These are phyloP conservation scores for Lasiurus cinereus DNA, from an alignment of 2,113 vertebrate genomes.

Conservation along the genomic window DNA sequence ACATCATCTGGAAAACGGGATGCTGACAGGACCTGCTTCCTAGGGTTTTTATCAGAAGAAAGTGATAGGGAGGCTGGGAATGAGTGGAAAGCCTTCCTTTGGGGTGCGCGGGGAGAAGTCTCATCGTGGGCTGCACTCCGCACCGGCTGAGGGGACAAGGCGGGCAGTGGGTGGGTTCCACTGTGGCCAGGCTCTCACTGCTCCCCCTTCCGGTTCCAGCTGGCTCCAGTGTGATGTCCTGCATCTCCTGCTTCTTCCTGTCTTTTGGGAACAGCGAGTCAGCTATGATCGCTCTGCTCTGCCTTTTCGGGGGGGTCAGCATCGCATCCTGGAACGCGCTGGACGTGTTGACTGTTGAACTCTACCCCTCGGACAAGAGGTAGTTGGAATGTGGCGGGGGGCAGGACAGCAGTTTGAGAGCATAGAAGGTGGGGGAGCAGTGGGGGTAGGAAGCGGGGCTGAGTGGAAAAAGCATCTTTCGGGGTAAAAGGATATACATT, in stretches of 20 bases:
- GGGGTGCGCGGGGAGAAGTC: not conserved
- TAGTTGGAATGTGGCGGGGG: conserved; percentile 75
- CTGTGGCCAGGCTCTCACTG: rapidly evolving
- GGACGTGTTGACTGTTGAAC: conserved; percentile 97
- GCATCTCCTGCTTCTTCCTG: conserved; percentile 98
- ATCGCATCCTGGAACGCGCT: conserved; percentile 99
- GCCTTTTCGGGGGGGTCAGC: conserved; percentile 97
- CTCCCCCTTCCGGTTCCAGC: conserved; percentile 85
- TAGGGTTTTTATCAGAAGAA: not conserved
- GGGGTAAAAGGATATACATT: not conserved
- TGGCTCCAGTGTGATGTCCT: conserved; percentile 98
- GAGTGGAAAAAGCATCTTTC: not conserved
- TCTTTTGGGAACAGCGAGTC: conserved; percentile 98
- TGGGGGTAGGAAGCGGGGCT: not conserved
- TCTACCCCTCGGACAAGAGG: conserved; percentile 98
- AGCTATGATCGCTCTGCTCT: conserved; percentile 98
- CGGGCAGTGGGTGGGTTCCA: not conserved
- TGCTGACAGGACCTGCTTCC: not conserved
- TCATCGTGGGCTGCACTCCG: not conserved
- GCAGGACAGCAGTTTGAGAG: not conserved
- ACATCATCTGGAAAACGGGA: not conserved
- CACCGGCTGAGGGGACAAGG: not conserved
- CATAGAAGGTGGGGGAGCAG: not conserved
- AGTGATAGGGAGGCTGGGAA: not conserved
- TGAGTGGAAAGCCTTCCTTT: not conserved